Base-by-base conservation (phyloP, 35 echinoderm and acorn worm genomes). In the Heliocidaris tuberculata region DNA sequence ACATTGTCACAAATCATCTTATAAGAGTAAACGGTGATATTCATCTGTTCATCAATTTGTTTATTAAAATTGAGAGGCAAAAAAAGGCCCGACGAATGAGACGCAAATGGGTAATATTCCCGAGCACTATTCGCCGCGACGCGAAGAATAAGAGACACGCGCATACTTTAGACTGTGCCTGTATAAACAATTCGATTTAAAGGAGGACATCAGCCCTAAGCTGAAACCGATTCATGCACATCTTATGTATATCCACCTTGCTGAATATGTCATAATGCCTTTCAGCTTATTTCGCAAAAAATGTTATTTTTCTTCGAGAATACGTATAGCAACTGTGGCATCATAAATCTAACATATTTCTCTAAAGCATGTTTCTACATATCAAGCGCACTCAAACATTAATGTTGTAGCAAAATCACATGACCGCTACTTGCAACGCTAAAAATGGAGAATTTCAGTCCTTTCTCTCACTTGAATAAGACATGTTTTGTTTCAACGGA, bases 141-240 rank as follows among this genome's bases (percentile, higher is more conserved):
- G 65, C 65, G 65, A 78, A 78, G 65, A 78, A 42, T 19, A 32
- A 85, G 29, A 48, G 17, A 48, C 87, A 89, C 87, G 31, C 31
- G 47, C 32, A 89, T 89, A 42, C 65, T 78, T 21, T 78, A 78
- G 65, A 78, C 21, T 27, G 31, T 89, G 31, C 87, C 31, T 89
- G 87, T 89, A 89, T 89, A 89, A 89, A 89, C 87, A 89, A 89
- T 47, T 47, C 87, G 5, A 6, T 32, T 89, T 89, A 89, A 89
- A 89, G 87, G 87, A 17, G 19, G 12, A 89, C 47, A 89, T 89
- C 87, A 48, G 31, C 47, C 13, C 70, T 47, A 5, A 31, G 29
- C 29, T 78, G 19, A 78, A 78, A 78, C 19, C 19, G 27, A 78
- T 56, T 56, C 52, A 15, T 15, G 15, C 52, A 56, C 52, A 56